Conservation (phyloP, 2,797 vertebrate species). For the Bradypodion pumilum region DNA sequence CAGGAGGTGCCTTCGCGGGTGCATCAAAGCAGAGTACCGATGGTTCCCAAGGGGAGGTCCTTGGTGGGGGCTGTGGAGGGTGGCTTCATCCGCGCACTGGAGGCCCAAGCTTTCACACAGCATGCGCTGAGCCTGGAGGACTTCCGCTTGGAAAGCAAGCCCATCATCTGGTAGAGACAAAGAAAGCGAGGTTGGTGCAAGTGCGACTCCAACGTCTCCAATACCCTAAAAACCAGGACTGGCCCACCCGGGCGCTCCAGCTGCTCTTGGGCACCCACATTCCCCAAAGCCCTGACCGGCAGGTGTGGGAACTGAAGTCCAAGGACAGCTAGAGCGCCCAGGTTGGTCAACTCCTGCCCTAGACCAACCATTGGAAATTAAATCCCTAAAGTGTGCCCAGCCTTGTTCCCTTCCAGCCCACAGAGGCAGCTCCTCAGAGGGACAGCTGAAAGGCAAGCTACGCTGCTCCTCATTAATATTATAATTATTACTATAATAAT, state of each 20-base stretch:
- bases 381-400: not conserved
- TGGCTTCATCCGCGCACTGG: constrained; percentile 39
- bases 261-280: no score
- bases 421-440: not conserved
- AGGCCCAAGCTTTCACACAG: constrained; percentile 54
- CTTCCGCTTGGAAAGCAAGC: constrained; percentile 68
- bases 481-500: no score
- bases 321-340: no score
- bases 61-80: constrained; percentile 45
- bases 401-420: not conserved
- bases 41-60: not conserved
- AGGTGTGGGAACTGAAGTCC: no score
- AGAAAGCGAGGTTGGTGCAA: not conserved
- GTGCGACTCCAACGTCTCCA: not conserved
- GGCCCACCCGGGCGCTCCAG: no score
- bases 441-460: fast-evolving
- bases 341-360: no score
- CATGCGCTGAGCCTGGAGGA: constrained; percentile 66
- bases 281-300: no score
- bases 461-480: no score
- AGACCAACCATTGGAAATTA: not conserved
- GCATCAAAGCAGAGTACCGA: constrained; percentile 18
- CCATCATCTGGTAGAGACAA: constrained; percentile 62
- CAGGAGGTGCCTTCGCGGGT: constrained; percentile 21
- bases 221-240: no score